Evolutionary conservation across 2,113 vertebrate species (phyloP), one percentile per base, ranked within the genome.

Genomic region (Eulacestoma nigropectus): DNA sequence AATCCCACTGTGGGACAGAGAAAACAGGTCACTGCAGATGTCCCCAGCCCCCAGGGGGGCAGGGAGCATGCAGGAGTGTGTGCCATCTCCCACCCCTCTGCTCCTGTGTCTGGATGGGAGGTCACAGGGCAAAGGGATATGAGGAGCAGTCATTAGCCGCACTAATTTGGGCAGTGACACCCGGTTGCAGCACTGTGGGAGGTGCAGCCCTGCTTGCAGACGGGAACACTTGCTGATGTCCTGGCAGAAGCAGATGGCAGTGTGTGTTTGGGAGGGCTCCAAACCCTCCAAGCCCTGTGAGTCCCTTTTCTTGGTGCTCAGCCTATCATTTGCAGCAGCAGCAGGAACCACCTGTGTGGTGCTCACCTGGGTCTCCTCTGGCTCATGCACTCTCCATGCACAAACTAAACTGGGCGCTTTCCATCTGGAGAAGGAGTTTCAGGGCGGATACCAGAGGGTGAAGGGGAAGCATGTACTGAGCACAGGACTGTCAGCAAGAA

Each of bases 1-100:
- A 99, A 78, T 99, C 99, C 99, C 99, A 99, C 99, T 99, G 97
- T 0, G 39, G 96, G 91, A 68, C 65, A 93, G 67, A 97, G 87
- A 79, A 30, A 60, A 65, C 5, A 49, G 70, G 60, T 87, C 44
- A 93, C 16, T 56, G 33, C 49, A 17, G 56, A 2, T 19, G 32
- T 6, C 57, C 56, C 46, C 1, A 0, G 0, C 19, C 27, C 23
- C 21, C 0, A 0, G 17, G 25, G 0, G 9, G 83, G 57, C 30
- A 39, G 1, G 2, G 19, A 52, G 19, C 52, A 16, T 4, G 30
- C 37, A 52, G 46, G 14, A 19, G 5, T 2, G 37, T 33, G 30
- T 23, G 53, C 32, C 17, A 7, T 15, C 67, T 13, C 46, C 64
- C 25, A 17, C 25, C 44, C 55, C 55, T 47, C 35, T 56, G 52